These are phyloP conservation scores for Mesorhabditis belari DNA, from an alignment of 2,888 invertebrate genomes.

Conservation along the genomic window DNA sequence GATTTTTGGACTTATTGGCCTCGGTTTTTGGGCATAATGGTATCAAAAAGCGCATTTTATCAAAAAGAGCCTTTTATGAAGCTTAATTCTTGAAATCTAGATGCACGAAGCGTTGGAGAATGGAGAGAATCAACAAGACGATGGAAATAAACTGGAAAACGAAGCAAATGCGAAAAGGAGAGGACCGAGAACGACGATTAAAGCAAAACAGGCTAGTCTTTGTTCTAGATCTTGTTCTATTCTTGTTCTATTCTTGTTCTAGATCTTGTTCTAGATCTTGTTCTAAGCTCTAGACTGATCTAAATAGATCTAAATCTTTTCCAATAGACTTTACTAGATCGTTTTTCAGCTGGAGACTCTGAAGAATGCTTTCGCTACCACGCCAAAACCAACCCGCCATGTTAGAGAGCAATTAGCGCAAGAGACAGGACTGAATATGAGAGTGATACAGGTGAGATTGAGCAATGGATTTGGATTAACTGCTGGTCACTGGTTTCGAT, in stretches of 20 bases:
- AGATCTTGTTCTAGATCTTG: too few relatives aligned
- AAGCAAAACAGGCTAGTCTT: conserved; percentile 75
- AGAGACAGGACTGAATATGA: conserved; percentile 98
- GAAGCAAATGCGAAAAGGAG: conserved; percentile 75
- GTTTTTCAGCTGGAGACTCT: conserved; percentile 72
- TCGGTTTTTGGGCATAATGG: neutral
- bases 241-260: too few relatives aligned
- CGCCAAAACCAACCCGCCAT: conserved; percentile 96
- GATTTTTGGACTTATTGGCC: too few relatives aligned
- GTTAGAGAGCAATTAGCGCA: conserved; percentile 97
- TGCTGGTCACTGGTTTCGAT: too few relatives aligned
- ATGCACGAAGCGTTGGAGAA: conserved; percentile 20
- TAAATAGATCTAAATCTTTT: neutral
- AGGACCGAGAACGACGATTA: conserved; percentile 96
- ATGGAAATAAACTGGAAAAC: conserved; percentile 17
- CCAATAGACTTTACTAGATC: neutral
- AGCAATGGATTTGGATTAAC: too few relatives aligned
- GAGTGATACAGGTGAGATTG: conserved; percentile 91
- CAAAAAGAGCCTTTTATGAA: neutral
- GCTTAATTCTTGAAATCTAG: neutral
- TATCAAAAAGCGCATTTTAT: neutral
- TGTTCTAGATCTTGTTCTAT: too few relatives aligned
- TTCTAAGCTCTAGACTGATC: too few relatives aligned
- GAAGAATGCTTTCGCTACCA: conserved; percentile 95
- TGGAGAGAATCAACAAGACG: conserved; percentile 15